Percentiles rank a stretch among this genome's conserved stretches.
phyloP scores from a whole-genome alignment of 2,797 vertebrate genomes.

The Chelon labrosus region DNA sequence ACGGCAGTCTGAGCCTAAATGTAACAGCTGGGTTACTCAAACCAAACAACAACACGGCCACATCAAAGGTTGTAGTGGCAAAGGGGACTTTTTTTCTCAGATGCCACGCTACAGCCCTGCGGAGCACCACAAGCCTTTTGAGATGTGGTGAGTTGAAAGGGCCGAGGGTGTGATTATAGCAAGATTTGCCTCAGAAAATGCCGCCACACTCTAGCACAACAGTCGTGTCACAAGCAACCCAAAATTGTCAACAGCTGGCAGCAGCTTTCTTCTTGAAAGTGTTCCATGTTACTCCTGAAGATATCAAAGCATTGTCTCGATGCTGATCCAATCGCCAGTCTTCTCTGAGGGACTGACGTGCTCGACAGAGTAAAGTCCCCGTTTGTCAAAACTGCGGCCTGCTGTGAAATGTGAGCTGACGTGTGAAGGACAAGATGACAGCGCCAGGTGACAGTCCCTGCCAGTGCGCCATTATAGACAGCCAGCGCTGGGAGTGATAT shows the following conservation, averaged over 20 bases:
- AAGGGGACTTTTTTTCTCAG: constrained; percentile 14
- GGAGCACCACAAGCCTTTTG: constrained; percentile 37
- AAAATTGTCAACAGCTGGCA: constrained; percentile 56
- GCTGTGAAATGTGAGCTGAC: constrained; percentile 65
- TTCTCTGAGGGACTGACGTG: constrained; percentile 54
- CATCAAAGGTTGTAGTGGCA: constrained; percentile 41
- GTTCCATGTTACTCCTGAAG: constrained; percentile 39
- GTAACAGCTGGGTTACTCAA: constrained; percentile 46
- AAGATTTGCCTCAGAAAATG: constrained; percentile 51
- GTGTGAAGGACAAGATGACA: constrained; percentile 70
- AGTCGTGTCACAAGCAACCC: constrained; percentile 39
- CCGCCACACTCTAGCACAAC: constrained; percentile 30
- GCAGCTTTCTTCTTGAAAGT: constrained; percentile 49
- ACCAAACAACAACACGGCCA: constrained; percentile 50
- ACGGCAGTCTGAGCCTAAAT: constrained; percentile 28
- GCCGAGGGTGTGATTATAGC: constrained; percentile 43
- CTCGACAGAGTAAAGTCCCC: constrained; percentile 57
- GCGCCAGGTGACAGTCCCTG: constrained; percentile 61
- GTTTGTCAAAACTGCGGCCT: constrained; percentile 62
- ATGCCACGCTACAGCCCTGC: constrained; percentile 26
- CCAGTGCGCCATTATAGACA: constrained; percentile 29
- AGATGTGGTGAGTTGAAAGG: constrained; percentile 33
- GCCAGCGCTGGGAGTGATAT: constrained; percentile 17
- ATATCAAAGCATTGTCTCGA: constrained; percentile 56
- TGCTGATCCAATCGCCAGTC: constrained; percentile 64